Evolutionary conservation across 2,888 invertebrate species (phyloP), one percentile per base, ranked within the genome.

Genomic region (Thecophora atra): DNA sequence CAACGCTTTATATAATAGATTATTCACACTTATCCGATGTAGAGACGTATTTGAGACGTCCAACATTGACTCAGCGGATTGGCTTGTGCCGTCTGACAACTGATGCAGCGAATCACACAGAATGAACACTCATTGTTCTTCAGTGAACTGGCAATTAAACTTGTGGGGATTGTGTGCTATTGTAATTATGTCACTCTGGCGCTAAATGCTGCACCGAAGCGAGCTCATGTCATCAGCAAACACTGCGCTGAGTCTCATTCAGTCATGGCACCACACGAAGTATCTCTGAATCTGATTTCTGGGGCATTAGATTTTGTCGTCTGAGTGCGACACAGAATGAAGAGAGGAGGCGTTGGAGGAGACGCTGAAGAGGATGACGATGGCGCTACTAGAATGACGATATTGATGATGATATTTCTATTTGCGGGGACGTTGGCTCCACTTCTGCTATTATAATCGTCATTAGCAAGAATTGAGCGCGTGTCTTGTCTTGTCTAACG

Each of bases 121-220:
- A 47, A 47, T 47, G 47, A 4, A 17, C 13, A n/a, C 1, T 24
- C 58, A 58, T 21, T 58, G 58, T 24, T 21, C 1, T 17, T 47
- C 47, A 58, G 6, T 17, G 17, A 26, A 47, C 64, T 64, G 21
- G 17, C 64, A 64, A 64, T 47, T 44, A 26, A 24, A 64, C n/a
- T 64, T 47, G 64, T 64, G 37, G 6, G 6, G 37, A 37, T 37
- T 37, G 37, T 37, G 37, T 37, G 37, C 37, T 37, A 6, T 37
- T 37, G 47, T 47, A 64, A 64, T 64, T 64, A 64, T 64, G 64
- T 64, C 64, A 64, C 64, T 47, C 44, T 21, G 47, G 47, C 47
- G 64, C 64, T 64, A 64, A 64, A 26, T 64, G 47, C 26, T 64
- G 44, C 26, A 17, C 64, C 17, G 17, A 47, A 47, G 19, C 47